Conservation (phyloP, 2,888 invertebrate genomes). For the Euspilapteryx auroguttella region DNA sequence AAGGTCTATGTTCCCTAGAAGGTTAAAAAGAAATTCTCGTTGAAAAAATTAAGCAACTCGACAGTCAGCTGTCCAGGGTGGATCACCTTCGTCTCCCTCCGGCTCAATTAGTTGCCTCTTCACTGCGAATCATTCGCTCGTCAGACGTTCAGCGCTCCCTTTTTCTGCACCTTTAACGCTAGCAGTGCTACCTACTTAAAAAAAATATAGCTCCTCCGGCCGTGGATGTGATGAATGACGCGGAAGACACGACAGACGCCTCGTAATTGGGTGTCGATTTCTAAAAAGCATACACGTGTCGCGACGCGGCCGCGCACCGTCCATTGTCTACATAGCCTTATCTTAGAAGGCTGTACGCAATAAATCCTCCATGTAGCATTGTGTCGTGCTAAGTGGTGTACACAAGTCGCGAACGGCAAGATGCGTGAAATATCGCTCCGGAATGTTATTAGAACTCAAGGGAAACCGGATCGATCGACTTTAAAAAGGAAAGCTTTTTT, state of each 20-base stretch:
- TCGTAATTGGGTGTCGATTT: conserved; percentile 54
- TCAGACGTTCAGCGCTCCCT: background rate
- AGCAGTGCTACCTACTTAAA: too few species aligned
- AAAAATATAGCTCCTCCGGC: conserved; percentile 42
- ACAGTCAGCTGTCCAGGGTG: too few species aligned
- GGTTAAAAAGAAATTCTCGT: too few species aligned
- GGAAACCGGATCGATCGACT: conserved; percentile 34
- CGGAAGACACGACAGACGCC: conserved; percentile 19
- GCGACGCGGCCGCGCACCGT: conserved; percentile 34
- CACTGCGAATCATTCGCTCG: background rate
- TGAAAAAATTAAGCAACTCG: too few species aligned
- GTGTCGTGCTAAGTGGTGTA: conserved; percentile 23
- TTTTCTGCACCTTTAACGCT: conserved; percentile 8
- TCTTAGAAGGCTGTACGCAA: conserved; percentile 34
- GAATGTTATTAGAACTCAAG: conserved; percentile 45
- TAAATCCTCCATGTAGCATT: conserved; percentile 47
- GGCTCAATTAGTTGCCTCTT: background rate
- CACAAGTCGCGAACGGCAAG: conserved; percentile 14
- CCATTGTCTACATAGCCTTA: conserved; percentile 51
- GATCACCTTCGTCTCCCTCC: too few species aligned
- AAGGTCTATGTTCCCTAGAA: too few species aligned
- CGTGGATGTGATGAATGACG: conserved; percentile 45
- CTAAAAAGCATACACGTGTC: conserved; percentile 56
- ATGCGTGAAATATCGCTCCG: conserved; percentile 24
- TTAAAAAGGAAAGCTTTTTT: conserved; percentile 15